Percentiles rank a stretch among this genome's conserved stretches.
Conservation (phyloP, 2,888 invertebrate genomes). For the Tribolium freemani region DNA sequence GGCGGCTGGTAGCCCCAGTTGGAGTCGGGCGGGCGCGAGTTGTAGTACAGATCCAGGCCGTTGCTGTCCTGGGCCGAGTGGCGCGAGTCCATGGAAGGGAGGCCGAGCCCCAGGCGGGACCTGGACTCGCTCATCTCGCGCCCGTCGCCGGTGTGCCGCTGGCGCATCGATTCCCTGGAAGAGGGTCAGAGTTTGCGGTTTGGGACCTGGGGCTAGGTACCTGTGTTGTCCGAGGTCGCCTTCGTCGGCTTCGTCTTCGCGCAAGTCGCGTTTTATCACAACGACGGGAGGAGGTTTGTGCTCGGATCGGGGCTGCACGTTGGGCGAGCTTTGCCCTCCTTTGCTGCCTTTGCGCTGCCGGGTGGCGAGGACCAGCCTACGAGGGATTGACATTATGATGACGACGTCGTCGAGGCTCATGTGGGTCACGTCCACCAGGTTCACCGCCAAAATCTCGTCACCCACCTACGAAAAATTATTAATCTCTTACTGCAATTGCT, state of each 20-base stretch:
- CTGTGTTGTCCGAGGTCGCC: conserved; percentile 70
- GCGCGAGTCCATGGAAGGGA: conserved; percentile 75
- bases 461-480: conserved; percentile 77
- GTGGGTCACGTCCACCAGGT: conserved; percentile 96
- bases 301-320: conserved; percentile 78
- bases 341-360: conserved; percentile 83
- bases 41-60: conserved; percentile 81
- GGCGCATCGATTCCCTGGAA: conserved; percentile 66
- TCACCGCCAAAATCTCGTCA: conserved; percentile 98
- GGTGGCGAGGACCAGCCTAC: conserved; percentile 93
- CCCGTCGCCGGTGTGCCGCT: conserved; percentile 80
- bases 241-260: conserved; percentile 84
- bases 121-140: conserved; percentile 84
- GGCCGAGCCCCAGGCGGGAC: conserved; percentile 80
- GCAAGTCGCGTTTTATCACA: conserved; percentile 88
- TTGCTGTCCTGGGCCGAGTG: conserved; percentile 68
- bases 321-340: conserved; percentile 69
- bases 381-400: conserved; percentile 98
- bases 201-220: conserved; percentile 46
- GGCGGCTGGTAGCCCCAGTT: conserved; percentile 84
- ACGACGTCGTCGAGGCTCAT: conserved; percentile 99
- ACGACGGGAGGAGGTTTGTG: conserved; percentile 93
- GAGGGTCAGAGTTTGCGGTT: no score
- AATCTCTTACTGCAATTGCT: no score
- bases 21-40: conserved; percentile 79